Evolutionary conservation across 2,888 invertebrate genomes (phyloP).

Genomic region (Saturnia pavonia): DNA sequence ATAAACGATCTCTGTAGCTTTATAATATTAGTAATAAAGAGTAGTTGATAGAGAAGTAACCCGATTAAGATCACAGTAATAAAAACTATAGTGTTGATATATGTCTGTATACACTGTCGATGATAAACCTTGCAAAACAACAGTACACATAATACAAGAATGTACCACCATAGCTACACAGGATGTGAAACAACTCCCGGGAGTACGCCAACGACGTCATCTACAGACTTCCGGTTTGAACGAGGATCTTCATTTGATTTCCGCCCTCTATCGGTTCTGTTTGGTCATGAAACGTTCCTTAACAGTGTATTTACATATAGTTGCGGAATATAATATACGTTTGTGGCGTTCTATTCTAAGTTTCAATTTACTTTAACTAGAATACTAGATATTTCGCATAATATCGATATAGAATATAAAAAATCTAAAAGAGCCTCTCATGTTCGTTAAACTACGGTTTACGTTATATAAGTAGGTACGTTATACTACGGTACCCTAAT

Average conservation of each 20-base stretch:
- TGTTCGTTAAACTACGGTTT: too few relatives aligned
- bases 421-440: too few relatives aligned
- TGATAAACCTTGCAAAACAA: not conserved
- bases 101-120: too few relatives aligned
- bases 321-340: not conserved
- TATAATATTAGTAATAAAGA: too few relatives aligned
- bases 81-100: too few relatives aligned
- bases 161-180: slow-evolving; percentile 12
- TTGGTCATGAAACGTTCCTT: not conserved
- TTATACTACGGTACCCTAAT: too few relatives aligned
- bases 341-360: not conserved
- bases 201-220: slow-evolving; percentile 57
- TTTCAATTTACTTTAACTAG: not conserved
- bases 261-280: slow-evolving; percentile 32
- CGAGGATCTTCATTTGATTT: slow-evolving; percentile 57
- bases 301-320: not conserved
- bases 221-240: slow-evolving; percentile 54
- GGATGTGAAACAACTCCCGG: slow-evolving; percentile 30
- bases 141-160: not conserved
- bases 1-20: too few relatives aligned
- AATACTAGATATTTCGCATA: too few relatives aligned
- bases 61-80: too few relatives aligned
- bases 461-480: too few relatives aligned
- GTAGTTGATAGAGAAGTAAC: too few relatives aligned
- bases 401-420: too few relatives aligned